Conservation (phyloP, 2,888 invertebrate genomes). For the Caenorhabditis macrosperma region DNA sequence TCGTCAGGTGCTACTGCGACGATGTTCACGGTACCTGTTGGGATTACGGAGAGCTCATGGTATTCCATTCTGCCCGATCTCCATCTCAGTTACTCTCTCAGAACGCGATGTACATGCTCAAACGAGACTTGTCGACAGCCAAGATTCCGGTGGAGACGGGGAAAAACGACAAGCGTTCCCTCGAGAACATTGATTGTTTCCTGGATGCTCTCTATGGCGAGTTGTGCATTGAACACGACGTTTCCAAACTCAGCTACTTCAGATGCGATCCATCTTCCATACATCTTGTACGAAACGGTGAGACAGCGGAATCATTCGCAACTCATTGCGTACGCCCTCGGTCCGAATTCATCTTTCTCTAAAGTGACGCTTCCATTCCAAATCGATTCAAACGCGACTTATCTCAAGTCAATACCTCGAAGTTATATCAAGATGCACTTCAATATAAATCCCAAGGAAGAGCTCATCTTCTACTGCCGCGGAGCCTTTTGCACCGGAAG, state of each 20-base stretch:
- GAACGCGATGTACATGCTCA: conserved; percentile 6
- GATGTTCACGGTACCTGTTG: background rate
- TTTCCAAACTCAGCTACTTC: no score
- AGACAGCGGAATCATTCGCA: no score
- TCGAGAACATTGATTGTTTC: background rate
- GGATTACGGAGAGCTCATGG: background rate
- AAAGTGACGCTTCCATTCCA: no score
- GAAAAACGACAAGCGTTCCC: background rate
- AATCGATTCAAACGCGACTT: no score
- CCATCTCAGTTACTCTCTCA: background rate
- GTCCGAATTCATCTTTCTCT: no score
- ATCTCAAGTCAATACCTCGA: background rate
- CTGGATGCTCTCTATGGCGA: no score
- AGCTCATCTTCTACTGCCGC: background rate
- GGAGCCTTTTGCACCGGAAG: background rate
- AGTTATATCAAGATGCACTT: background rate
- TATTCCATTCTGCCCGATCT: background rate
- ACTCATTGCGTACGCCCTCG: no score
- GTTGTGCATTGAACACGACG: no score
- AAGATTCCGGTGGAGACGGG: background rate
- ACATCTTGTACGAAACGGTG: no score
- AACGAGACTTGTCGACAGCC: background rate
- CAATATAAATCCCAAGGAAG: no score
- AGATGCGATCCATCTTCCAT: no score
- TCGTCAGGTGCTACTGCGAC: background rate